Evolutionary conservation across 2,888 invertebrate genomes (phyloP), one percentile per base, ranked within the genome.

Genomic region (Dendrolimus pini): DNA sequence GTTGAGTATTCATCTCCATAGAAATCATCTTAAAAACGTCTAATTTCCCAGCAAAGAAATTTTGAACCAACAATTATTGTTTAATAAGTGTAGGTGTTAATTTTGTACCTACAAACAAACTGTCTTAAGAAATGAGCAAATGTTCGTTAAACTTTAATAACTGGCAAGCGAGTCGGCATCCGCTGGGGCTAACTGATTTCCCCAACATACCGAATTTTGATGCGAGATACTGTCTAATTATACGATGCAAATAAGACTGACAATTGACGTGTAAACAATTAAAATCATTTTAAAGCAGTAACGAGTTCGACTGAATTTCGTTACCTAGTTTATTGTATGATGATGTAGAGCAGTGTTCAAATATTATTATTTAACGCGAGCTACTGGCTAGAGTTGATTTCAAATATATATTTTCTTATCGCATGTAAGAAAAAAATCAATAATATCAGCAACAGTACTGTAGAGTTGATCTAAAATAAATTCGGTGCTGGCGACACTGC

Each of bases 391-490:
- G 47, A 47, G 12, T 47, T 47, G 9, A 12, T 47, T 47, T 10
- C 47, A 65, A 58, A 62, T 62, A 68, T 71, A 76, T 70, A 69
- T 69, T 65, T 70, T 70, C 67, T 73, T 76, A 74, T 74, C 70
- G 62, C 67, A 69, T 71, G 71, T 72, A 69, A 76, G 73, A 79
- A 80, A 82, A 70, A 77, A 80, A 74, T 77, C 70, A 69, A 75
- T 75, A 71, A 78, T 84, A 84, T 85, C 84, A 75, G 66, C 64
- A 71, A 75, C 77, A 79, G 81, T 78, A 77, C 77, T 75, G 77
- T 77, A 83, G 77, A 81, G 81, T 82, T 84, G 84, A 83, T 84
- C 83, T 77, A 83, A 85, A 85, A 85, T 80, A 75, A 77, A 71
- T 83, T 82, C 83, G 83, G 80, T 78, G 83, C 83, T 78, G 76